phyloP scores from a whole-genome alignment of 1,140 invertebrate species.

The Brachionus manjavacas region DNA sequence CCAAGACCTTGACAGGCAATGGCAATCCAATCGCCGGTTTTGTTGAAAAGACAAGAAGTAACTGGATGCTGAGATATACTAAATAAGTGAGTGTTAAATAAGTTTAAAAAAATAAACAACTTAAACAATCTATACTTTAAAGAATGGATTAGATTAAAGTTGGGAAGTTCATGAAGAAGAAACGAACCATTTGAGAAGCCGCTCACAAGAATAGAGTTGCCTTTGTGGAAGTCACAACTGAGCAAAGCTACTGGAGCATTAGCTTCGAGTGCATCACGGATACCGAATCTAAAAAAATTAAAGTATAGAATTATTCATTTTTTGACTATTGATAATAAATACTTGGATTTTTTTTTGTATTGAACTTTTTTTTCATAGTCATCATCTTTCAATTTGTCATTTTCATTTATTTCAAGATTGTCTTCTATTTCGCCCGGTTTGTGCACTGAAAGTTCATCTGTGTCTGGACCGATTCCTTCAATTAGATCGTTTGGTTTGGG shows the following conservation, averaged over 20 bases:
- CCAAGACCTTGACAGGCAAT: constrained; percentile 71
- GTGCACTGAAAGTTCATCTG: constrained; percentile 56
- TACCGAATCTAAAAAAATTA: background rate
- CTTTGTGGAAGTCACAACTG: constrained; percentile 72
- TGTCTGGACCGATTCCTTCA: constrained; percentile 46
- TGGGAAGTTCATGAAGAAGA: constrained; percentile 84
- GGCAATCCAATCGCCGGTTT: constrained; percentile 87
- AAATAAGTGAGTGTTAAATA: constrained; percentile 42
- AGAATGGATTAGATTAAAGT: constrained; percentile 83
- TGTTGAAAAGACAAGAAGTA: constrained; percentile 73
- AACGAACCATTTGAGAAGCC: constrained; percentile 77
- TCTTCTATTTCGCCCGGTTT: constrained; percentile 45
- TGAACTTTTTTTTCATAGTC: constrained; percentile 37
- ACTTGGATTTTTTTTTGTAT: constrained; percentile 44
- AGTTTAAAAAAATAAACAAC: background rate
- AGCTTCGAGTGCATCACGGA: constrained; percentile 13
- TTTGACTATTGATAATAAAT: background rate
- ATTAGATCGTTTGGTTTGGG: constrained; percentile 42
- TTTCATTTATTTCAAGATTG: constrained; percentile 47
- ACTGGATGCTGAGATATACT: constrained; percentile 75
- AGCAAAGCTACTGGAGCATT: constrained; percentile 1
- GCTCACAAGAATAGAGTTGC: constrained; percentile 71
- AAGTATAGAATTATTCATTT: background rate
- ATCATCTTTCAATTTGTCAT: background rate
- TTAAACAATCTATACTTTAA: constrained; percentile 60